phyloP scores from a whole-genome alignment of 1,140 invertebrate genomes.

The Sitodiplosis mosellana region DNA sequence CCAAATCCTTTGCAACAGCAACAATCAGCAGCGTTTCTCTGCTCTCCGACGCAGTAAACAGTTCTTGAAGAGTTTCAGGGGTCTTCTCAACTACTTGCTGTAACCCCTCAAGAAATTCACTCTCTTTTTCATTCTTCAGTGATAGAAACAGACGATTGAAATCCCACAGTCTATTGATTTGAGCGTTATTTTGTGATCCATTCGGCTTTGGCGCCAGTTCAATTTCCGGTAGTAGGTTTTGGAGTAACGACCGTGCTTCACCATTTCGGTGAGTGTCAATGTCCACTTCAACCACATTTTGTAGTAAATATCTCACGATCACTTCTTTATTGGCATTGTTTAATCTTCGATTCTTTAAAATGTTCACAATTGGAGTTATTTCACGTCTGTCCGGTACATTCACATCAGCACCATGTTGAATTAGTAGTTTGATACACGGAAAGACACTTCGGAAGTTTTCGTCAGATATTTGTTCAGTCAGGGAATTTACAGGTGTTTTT shows the following conservation, averaged over 20 bases:
- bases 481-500: slow-evolving; percentile 39
- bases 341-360: slow-evolving; percentile 34
- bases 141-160: slow-evolving; percentile 30
- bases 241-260: slow-evolving; percentile 31
- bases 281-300: slow-evolving; percentile 25
- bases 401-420: slow-evolving; percentile 37
- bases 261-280: slow-evolving; percentile 37
- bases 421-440: slow-evolving; percentile 29
- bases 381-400: slow-evolving; percentile 41
- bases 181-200: slow-evolving; percentile 4
- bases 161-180: slow-evolving; percentile 17
- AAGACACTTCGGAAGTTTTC: slow-evolving; percentile 25
- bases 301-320: slow-evolving; percentile 28
- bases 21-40: slow-evolving; percentile 35
- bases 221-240: slow-evolving; percentile 41
- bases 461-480: slow-evolving; percentile 35
- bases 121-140: slow-evolving; percentile 33
- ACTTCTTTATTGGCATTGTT: slow-evolving; percentile 23
- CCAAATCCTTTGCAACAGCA: slow-evolving; percentile 37
- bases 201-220: slow-evolving; percentile 25
- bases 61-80: not conserved
- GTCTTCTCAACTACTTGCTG: not conserved
- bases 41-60: slow-evolving; percentile 27
- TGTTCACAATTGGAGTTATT: slow-evolving; percentile 39
- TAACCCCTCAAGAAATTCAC: slow-evolving; percentile 31